Conservation (phyloP, 2,113 vertebrate species). For the Bungarus multicinctus region DNA sequence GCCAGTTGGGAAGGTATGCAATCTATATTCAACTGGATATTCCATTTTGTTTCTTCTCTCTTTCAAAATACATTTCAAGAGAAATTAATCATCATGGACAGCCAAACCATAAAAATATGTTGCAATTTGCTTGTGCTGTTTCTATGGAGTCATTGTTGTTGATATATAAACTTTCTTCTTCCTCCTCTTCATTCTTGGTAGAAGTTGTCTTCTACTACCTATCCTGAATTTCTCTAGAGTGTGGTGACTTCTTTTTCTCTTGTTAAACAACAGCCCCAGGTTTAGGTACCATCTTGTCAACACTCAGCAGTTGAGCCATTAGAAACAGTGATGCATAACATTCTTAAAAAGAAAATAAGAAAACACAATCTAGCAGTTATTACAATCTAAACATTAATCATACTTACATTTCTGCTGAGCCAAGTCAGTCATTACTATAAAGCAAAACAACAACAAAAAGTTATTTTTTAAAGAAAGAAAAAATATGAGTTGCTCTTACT, state of each 20-base stretch:
- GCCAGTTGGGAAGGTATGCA: background rate
- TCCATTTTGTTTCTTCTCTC: background rate
- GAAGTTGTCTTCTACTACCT: background rate
- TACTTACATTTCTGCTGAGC: conserved; percentile 45
- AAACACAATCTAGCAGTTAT: background rate
- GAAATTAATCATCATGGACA: background rate
- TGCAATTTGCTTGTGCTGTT: background rate
- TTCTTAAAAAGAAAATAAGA: background rate
- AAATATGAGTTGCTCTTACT: conserved; percentile 45
- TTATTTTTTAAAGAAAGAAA: background rate
- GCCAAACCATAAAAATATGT: background rate
- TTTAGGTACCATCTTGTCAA: background rate
- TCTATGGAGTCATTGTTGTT: background rate
- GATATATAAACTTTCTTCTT: background rate
- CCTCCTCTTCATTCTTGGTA: background rate
- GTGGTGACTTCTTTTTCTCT: background rate
- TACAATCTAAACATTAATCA: conserved; percentile 23
- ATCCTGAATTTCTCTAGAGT: background rate
- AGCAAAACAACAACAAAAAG: conserved; percentile 12
- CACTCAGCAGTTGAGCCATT: background rate
- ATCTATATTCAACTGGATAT: background rate
- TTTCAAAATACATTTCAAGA: background rate
- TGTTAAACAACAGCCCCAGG: background rate
- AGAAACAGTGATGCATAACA: background rate
- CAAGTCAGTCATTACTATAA: conserved; percentile 45